phyloP scores from a whole-genome alignment of 2,797 vertebrate species.

The Macropodus opercularis region DNA sequence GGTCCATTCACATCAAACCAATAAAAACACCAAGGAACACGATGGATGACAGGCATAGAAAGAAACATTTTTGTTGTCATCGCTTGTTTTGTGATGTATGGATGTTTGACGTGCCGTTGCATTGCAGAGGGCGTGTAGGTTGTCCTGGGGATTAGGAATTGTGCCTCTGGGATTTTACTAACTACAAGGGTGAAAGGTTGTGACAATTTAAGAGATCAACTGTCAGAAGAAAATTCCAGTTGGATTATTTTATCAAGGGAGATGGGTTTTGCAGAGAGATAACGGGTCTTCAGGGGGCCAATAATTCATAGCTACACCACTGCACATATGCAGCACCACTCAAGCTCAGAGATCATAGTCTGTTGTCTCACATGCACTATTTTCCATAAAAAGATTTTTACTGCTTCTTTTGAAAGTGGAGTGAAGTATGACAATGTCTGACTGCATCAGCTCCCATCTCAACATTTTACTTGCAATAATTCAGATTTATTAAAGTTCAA shows the following conservation, averaged over 20 bases:
- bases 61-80: slow-evolving; percentile 23
- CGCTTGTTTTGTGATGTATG: slow-evolving; percentile 53
- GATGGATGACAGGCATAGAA: slow-evolving; percentile 52
- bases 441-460: background rate
- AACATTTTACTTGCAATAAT: background rate
- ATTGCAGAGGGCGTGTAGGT: slow-evolving; percentile 35
- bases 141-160: slow-evolving; percentile 34
- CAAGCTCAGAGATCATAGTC: slow-evolving; percentile 6
- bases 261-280: slow-evolving; percentile 47
- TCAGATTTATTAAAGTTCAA: background rate
- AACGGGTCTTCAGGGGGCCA: slow-evolving; percentile 20
- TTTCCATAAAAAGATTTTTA: slow-evolving; percentile 7
- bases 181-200: slow-evolving; percentile 58
- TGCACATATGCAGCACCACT: slow-evolving; percentile 27
- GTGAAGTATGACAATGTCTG: background rate
- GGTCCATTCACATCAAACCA: slow-evolving; percentile 58
- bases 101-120: slow-evolving; percentile 31
- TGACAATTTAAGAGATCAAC: slow-evolving; percentile 47
- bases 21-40: slow-evolving; percentile 52
- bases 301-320: slow-evolving; percentile 40
- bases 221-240: slow-evolving; percentile 55
- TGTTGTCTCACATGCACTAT: slow-evolving; percentile 7
- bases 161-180: slow-evolving; percentile 40
- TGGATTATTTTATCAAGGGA: slow-evolving; percentile 65
- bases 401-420: background rate